These are phyloP conservation scores for Smutsia gigantea DNA, from an alignment of 2,797 vertebrate genomes.

Conservation along the genomic window DNA sequence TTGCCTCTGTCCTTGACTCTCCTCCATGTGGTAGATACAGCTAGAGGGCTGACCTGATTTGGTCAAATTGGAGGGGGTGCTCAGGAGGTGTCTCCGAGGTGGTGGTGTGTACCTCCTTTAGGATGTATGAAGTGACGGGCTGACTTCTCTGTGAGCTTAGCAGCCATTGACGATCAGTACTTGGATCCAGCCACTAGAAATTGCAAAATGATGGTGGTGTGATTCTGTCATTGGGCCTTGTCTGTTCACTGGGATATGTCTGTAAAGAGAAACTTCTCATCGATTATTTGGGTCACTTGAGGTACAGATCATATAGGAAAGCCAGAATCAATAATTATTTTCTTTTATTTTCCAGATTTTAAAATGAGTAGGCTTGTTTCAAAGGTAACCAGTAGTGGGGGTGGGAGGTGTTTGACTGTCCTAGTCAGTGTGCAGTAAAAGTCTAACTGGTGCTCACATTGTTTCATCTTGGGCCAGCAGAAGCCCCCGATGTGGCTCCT, in stretches of 20 bases:
- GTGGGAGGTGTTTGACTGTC: background rate
- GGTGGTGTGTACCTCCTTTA: background rate
- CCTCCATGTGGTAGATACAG: background rate
- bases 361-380: background rate
- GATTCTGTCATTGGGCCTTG: rapidly evolving
- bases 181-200: background rate
- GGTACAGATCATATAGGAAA: background rate
- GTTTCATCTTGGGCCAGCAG: background rate
- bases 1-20: background rate
- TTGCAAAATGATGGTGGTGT: rapidly evolving
- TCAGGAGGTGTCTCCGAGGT: background rate
- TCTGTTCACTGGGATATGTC: background rate
- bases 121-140: background rate
- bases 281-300: background rate
- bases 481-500: background rate
- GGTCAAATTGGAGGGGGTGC: background rate
- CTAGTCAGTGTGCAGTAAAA: background rate
- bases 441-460: rapidly evolving
- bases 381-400: background rate
- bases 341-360: background rate
- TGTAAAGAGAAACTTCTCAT: background rate
- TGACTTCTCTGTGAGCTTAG: background rate
- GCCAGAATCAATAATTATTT: background rate
- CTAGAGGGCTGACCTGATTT: background rate
- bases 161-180: too few relatives aligned